Evolutionary conservation across 2,888 invertebrate genomes (phyloP).

Genomic region (Spilarctia lutea): DNA sequence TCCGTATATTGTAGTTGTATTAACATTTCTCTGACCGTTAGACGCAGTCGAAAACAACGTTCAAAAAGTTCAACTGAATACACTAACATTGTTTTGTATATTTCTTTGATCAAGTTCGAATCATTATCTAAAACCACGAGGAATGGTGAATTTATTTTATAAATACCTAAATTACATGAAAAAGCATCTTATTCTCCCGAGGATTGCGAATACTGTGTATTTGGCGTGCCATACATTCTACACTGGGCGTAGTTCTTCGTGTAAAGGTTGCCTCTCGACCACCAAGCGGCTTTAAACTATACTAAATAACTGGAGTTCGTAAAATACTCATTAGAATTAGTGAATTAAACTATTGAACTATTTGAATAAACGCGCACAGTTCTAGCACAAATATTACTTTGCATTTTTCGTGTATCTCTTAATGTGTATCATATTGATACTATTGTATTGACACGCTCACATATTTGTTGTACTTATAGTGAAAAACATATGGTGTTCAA

Average conservation of each 20-base stretch:
- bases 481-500: background rate
- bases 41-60: constrained; percentile 24
- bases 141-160: background rate
- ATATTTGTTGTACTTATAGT: background rate
- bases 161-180: constrained; percentile 2
- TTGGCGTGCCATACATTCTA: constrained; percentile 53
- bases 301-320: constrained; percentile 51
- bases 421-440: constrained; percentile 15
- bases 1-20: constrained; percentile 30
- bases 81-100: constrained; percentile 13
- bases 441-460: background rate
- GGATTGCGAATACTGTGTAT: constrained; percentile 38
- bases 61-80: constrained; percentile 34
- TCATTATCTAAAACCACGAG: background rate
- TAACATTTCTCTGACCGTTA: background rate
- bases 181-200: constrained; percentile 22
- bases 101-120: constrained; percentile 16
- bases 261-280: constrained; percentile 16
- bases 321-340: constrained; percentile 23
- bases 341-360: constrained; percentile 21
- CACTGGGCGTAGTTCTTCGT: constrained; percentile 35
- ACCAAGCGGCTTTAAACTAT: constrained; percentile 20
- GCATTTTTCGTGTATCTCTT: background rate
- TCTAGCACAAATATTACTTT: constrained; percentile 15
- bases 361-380: constrained; percentile 37